A percentile compares a stretch with the other conserved stretches of the same genome.
Conservation (phyloP, 2,113 vertebrate species). For the Coturnix japonica region DNA sequence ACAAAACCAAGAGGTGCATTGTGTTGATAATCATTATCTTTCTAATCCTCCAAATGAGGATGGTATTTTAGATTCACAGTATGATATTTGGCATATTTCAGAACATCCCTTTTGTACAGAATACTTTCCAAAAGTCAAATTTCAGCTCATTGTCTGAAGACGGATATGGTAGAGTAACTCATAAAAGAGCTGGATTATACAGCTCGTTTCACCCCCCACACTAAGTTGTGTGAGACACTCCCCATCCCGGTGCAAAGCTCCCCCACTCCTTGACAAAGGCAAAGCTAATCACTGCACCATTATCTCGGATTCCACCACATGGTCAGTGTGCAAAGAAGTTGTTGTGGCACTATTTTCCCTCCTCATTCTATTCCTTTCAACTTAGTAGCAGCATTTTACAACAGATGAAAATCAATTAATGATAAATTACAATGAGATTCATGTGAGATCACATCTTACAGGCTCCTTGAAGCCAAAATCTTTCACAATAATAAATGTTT, state of each 20-base stretch:
- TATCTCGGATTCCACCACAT: conserved; percentile 22
- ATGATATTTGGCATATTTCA: neutral
- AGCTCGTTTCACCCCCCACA: neutral
- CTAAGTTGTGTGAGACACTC: neutral
- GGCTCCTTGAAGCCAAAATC: conserved; percentile 63
- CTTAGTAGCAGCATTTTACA: conserved; percentile 57
- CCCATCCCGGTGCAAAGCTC: neutral
- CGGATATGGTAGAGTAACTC: neutral
- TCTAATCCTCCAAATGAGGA: neutral
- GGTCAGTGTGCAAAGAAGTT: conserved; percentile 28
- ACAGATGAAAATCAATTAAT: conserved; percentile 74
- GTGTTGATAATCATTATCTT: neutral
- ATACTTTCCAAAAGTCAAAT: conserved; percentile 6
- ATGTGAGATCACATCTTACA: conserved; percentile 57
- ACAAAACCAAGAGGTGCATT: neutral
- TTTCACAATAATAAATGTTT: conserved; percentile 72
- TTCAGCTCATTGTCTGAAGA: conserved; percentile 14
- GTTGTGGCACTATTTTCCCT: conserved; percentile 43
- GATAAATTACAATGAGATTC: conserved; percentile 70
- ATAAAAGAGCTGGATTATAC: neutral
- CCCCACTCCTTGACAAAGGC: conserved; percentile 16
- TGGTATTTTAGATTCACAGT: neutral
- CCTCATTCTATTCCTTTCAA: conserved; percentile 66
- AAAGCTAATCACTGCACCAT: conserved; percentile 34
- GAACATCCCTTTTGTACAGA: neutral